A percentile compares a stretch with the other conserved stretches of the same genome.
These are phyloP conservation scores for Eulithis prunata DNA, from an alignment of 2,888 invertebrate species.

Conservation along the genomic window DNA sequence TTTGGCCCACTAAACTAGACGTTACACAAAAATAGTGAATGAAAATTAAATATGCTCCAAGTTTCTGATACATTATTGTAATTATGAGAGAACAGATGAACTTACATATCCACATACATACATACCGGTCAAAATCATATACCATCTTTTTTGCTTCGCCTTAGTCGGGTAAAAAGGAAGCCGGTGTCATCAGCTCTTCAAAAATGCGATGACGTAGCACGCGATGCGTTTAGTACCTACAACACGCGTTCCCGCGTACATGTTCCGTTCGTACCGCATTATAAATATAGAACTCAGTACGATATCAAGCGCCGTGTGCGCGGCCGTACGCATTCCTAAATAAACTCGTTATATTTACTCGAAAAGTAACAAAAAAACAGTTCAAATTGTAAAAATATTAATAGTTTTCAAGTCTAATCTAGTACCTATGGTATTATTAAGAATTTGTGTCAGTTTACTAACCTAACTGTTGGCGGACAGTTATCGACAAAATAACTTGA, in stretches of 20 bases:
- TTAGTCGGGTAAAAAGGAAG: neutral
- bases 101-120: too few species aligned
- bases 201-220: slow-evolving; percentile 9
- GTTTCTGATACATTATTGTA: too few species aligned
- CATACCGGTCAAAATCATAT: too few species aligned
- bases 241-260: slow-evolving; percentile 24
- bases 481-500: slow-evolving; percentile 14
- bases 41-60: too few species aligned
- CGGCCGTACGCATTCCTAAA: slow-evolving; percentile 18
- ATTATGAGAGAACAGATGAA: too few species aligned
- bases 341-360: slow-evolving; percentile 5
- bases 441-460: slow-evolving; percentile 1
- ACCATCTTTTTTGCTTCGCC: too few species aligned
- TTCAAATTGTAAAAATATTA: neutral
- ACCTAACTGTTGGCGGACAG: slow-evolving; percentile 8
- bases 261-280: slow-evolving; percentile 7
- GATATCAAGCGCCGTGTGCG: slow-evolving; percentile 26
- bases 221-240: slow-evolving; percentile 2
- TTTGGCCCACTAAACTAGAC: too few species aligned
- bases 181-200: slow-evolving; percentile 1
- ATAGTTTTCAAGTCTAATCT: neutral
- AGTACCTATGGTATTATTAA: slow-evolving; percentile 3
- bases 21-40: too few species aligned
- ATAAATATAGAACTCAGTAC: slow-evolving; percentile 45
- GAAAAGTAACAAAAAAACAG: neutral